Evolutionary conservation across 2,888 invertebrate species (phyloP), one percentile per base, ranked within the genome.

Genomic region (Drosophila flavopinicola): DNA sequence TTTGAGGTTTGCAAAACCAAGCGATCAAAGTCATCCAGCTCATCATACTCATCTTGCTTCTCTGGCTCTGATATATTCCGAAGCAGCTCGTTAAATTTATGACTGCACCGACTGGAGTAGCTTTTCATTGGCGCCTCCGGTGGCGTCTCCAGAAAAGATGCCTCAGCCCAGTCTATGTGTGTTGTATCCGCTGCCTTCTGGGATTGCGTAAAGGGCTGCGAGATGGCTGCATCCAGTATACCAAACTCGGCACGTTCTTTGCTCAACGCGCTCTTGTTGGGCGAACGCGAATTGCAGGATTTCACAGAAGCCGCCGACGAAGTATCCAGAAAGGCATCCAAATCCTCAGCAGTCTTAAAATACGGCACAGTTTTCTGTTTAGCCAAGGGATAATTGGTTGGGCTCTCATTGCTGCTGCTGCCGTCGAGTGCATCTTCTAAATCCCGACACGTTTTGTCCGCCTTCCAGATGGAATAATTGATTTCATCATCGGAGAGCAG

Each of bases 401-500:
- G 25, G 15, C 54, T 49, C 1, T 37, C 44, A 4, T 49, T 63
- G 6, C 35, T 49, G 5, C 52, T 61, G 13, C 17, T 49, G 2
- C 35, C 44, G 3, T 44, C 48, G n/a, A 7, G 32, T 9, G 6
- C 30, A 5, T 65, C 37, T 4, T 37, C 32, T 9, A 44, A 9
- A 2, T 53, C 30, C 0, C 29, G 51, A 9, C 32, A 49, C 1
- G 75, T 70, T 53, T 83, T 88, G 48, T 88, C 72, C 6, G 89
- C 85, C 45, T 84, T 87, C 80, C 92, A 91, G 42, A 93, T 87
- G 0, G 94, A 94, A 90, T 94, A 94, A 80, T 94, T 93, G 17
- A 94, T 89, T 91, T 94, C 94, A 73, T 93, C 93, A 79, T 94
- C 94, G 1, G 91, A 91, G 17, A 91, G 73, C 6, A 90, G 35